These are phyloP conservation scores for Chelonus insularis DNA, from an alignment of 1,140 invertebrate species.

Conservation along the genomic window DNA sequence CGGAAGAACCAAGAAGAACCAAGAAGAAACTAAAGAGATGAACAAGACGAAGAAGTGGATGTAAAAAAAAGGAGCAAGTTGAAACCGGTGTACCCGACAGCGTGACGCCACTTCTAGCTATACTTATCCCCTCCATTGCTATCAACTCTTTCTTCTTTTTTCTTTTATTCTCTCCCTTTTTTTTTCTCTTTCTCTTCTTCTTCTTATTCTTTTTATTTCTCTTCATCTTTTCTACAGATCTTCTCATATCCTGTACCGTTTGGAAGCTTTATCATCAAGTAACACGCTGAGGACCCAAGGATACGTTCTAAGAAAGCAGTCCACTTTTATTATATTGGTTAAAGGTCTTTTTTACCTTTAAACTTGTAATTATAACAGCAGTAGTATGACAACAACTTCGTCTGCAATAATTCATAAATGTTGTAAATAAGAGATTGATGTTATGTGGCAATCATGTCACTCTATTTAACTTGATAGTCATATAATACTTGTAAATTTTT, in stretches of 20 bases:
- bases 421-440: no score
- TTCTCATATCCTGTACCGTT: not conserved
- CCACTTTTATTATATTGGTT: not conserved
- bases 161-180: conserved; percentile 11
- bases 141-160: conserved; percentile 19
- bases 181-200: conserved; percentile 24
- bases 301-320: conserved; percentile 20
- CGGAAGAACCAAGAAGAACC: not conserved
- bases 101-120: conserved; percentile 51
- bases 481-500: no score
- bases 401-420: no score
- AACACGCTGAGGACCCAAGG: conserved; percentile 21
- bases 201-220: no score
- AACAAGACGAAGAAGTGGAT: conserved; percentile 6
- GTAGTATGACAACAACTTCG: no score
- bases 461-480: no score
- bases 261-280: conserved; percentile 6
- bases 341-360: not conserved
- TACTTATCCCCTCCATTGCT: conserved; percentile 31
- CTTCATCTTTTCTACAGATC: conserved; percentile 24
- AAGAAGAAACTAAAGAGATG: conserved; percentile 8
- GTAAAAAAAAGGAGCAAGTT: conserved; percentile 37
- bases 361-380: no score
- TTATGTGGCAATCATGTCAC: no score
- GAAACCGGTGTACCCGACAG: conserved; percentile 60